phyloP scores from a whole-genome alignment of 2,888 invertebrate species.

The Ophioninae sp. region DNA sequence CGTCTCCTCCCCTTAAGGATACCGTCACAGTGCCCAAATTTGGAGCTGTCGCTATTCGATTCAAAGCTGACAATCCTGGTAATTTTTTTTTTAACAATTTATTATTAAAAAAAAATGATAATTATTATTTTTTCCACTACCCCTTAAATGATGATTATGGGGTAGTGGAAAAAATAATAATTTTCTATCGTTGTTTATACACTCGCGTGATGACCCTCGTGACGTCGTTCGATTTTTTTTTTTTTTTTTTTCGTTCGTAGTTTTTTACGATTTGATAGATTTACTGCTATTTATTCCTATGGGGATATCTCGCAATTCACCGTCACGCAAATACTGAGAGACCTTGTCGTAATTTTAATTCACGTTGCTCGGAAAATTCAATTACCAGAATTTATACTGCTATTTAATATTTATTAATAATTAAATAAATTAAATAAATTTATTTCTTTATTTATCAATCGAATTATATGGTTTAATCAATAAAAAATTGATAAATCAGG shows the following conservation, averaged over 20 bases:
- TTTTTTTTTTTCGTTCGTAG: too few relatives aligned
- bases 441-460: too few relatives aligned
- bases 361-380: background rate
- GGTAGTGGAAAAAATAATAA: background rate
- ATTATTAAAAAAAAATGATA: too few relatives aligned
- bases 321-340: background rate
- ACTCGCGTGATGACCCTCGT: too few relatives aligned
- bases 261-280: too few relatives aligned
- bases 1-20: constrained; percentile 87
- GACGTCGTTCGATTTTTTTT: too few relatives aligned
- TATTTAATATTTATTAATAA: too few relatives aligned
- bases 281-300: background rate
- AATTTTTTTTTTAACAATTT: constrained; percentile 68
- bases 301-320: constrained; percentile 1
- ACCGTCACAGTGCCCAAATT: constrained; percentile 88
- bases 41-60: constrained; percentile 87
- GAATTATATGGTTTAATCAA: too few relatives aligned
- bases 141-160: background rate
- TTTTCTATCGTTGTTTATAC: background rate
- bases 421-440: too few relatives aligned
- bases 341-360: constrained; percentile 2
- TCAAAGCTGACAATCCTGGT: constrained; percentile 90
- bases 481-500: too few relatives aligned
- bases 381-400: too few relatives aligned
- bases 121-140: too few relatives aligned